Evolutionary conservation across 2,797 vertebrate species (phyloP).

Genomic region (Meda fulgida): DNA sequence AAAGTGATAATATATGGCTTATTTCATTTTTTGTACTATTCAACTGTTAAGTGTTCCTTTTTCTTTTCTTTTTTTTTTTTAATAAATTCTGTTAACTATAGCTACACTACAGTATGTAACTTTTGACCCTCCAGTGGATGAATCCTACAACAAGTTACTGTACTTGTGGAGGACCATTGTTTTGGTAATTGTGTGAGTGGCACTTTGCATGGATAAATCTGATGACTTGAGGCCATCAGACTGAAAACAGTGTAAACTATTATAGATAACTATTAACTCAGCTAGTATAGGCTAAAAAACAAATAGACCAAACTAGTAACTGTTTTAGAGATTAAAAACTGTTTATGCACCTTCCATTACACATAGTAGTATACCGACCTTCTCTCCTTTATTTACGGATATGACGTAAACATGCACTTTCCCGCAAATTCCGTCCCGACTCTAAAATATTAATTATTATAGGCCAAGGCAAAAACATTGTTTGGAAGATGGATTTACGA

Average conservation of each 20-base stretch:
- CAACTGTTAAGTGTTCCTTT: not conserved
- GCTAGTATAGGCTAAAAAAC: not conserved
- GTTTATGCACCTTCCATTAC: not conserved
- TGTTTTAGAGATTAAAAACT: not conserved
- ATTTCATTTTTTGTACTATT: not conserved
- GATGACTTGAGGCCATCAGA: not conserved
- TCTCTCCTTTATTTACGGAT: not conserved
- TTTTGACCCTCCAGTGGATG: not conserved
- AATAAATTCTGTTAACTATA: not conserved
- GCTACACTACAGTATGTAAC: not conserved
- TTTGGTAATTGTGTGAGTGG: not conserved
- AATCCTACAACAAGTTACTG: not conserved
- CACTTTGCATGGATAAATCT: not conserved
- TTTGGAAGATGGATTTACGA: not conserved
- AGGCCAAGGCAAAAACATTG: not conserved
- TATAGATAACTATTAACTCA: not conserved
- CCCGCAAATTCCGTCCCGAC: not conserved
- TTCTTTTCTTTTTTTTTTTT: constrained; percentile 11
- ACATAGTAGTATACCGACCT: not conserved
- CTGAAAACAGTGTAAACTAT: not conserved
- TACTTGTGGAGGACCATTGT: not conserved
- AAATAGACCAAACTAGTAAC: not conserved
- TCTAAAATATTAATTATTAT: not conserved
- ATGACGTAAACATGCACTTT: not conserved
- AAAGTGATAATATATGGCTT: not conserved